These are phyloP conservation scores for Paracentrotus lividus DNA, from an alignment of 53 echinoderm and acorn worm genomes.

Conservation along the genomic window DNA sequence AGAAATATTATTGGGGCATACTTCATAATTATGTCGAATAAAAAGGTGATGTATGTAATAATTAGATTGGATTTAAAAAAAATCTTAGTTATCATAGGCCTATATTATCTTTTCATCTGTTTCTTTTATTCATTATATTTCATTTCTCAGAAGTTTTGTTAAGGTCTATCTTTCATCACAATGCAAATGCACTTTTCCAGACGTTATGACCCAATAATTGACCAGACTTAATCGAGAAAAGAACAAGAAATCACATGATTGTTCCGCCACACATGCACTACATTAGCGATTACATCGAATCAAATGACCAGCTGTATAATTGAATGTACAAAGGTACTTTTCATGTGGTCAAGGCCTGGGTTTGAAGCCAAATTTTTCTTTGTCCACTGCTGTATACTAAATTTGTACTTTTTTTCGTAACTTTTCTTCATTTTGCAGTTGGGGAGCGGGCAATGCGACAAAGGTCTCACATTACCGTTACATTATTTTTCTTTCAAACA, in stretches of 20 bases:
- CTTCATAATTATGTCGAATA: too few species aligned
- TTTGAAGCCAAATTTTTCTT: background rate
- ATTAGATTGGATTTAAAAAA: too few species aligned
- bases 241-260: background rate
- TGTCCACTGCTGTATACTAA: too few species aligned
- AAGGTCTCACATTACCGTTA: too few species aligned
- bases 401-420: too few species aligned
- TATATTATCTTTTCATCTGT: too few species aligned
- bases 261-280: background rate
- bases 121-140: background rate
- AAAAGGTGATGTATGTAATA: too few species aligned
- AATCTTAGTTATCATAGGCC: too few species aligned
- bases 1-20: too few species aligned
- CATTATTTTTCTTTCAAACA: too few species aligned
- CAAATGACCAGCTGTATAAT: slow-evolving; percentile 9
- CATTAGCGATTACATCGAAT: background rate
- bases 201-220: background rate
- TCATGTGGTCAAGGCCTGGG: background rate
- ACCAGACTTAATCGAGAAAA: background rate
- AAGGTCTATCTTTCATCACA: background rate
- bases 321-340: background rate
- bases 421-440: too few species aligned
- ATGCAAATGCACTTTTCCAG: background rate
- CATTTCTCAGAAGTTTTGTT: background rate
- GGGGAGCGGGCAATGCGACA: too few species aligned